Conservation (phyloP, 2,888 invertebrate genomes). For the Celastrina argiolus region DNA sequence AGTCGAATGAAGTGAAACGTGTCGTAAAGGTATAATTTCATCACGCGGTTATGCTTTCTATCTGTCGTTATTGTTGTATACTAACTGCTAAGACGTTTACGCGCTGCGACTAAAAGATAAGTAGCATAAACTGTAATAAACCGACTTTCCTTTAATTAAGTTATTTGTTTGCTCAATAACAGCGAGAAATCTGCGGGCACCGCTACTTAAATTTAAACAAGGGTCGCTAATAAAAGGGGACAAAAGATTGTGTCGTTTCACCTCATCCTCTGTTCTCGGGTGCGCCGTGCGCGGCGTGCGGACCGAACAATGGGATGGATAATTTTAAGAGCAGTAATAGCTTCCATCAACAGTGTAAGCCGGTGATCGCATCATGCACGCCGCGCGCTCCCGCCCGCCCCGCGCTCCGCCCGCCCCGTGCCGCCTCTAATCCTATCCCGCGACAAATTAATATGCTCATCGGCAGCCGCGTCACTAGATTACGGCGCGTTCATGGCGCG, state of each 20-base stretch:
- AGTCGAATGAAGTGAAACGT: not conserved
- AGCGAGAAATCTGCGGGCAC: slow-evolving; percentile 1
- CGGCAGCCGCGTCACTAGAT: slow-evolving; percentile 74
- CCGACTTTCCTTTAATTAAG: not conserved
- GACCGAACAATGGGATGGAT: slow-evolving; percentile 16
- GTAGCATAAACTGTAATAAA: not conserved
- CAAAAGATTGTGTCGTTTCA: slow-evolving; percentile 8
- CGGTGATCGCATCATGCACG: slow-evolving; percentile 52
- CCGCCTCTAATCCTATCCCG: slow-evolving; percentile 64
- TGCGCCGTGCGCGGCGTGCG: not conserved
- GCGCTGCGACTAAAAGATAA: not conserved
- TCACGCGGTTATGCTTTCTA: not conserved
- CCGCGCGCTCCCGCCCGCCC: slow-evolving; percentile 38
- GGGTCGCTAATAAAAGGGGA: slow-evolving; percentile 12
- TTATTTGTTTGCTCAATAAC: not conserved
- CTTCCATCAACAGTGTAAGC: slow-evolving; percentile 38
- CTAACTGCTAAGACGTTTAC: not conserved
- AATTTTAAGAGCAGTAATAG: slow-evolving; percentile 26
- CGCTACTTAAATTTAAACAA: slow-evolving; percentile 11
- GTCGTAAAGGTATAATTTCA: not conserved
- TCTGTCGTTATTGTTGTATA: not conserved
- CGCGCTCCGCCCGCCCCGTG: slow-evolving; percentile 31
- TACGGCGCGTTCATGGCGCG: slow-evolving; percentile 74
- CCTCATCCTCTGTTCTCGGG: slow-evolving; percentile 2
- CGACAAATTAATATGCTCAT: slow-evolving; percentile 77